Base-by-base conservation (phyloP, 2,113 vertebrate genomes). In the Piprites chloris region DNA sequence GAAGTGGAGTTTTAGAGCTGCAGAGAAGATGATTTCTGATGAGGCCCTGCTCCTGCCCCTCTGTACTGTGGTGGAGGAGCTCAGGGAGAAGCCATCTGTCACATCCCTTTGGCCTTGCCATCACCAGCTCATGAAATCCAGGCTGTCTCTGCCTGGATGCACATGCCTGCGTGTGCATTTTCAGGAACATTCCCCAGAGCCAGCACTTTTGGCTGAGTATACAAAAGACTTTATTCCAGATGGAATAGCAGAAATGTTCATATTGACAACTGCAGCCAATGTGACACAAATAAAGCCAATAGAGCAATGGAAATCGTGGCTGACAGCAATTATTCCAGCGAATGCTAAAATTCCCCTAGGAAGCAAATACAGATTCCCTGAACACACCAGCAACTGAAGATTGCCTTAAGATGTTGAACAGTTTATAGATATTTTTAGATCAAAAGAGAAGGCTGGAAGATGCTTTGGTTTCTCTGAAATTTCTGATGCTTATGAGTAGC, bases 381-480 rank as follows among this genome's bases (percentile, higher is more conserved):
- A 85, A 83, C 55, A 69, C 79, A 85, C 58, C 75, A 91, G 79
- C 67, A 69, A 71, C 52, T 44, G 65, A 69, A 80, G 65, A 85
- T 30, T 85, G 73, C 77, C 72, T 73, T 69, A 63, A 94, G 63
- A 91, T 49, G 47, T 35, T 0, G 0, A 93, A 74, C 30, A 66
- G n/a, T 58, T 91, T 33, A 58, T 17, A n/a, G 4, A 9, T 91
- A 83, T 94, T 93, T 96, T 91, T 87, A 95, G 89, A 91, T 94
- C 71, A 94, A 89, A 96, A 92, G 84, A 75, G 56, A 94, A 95
- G 33, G 74, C 63, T 85, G 42, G 42, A 85, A 88, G 42, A 84
- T 74, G 79, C 68, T 93, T 59, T 47, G 47, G 50, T 66, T 94
- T 55, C 76, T 68, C 68, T 56, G 63, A 77, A 86, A 53, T 74